Conservation (phyloP, 1,140 invertebrate species). For the Anoplophora glabripennis region DNA sequence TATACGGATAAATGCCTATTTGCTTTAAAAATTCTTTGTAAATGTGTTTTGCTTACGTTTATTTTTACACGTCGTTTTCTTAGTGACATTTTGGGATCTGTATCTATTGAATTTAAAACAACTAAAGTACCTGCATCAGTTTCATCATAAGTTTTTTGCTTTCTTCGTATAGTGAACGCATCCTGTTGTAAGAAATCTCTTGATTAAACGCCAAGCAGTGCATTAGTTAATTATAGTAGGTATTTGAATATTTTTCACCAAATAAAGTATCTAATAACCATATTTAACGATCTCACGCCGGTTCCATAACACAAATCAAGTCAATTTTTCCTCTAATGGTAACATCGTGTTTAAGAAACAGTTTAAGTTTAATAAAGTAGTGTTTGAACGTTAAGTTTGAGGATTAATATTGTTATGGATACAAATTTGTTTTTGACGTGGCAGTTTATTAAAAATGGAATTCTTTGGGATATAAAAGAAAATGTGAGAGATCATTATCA, state of each 20-base stretch:
- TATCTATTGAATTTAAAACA: conserved; percentile 1
- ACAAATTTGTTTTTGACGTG: not conserved
- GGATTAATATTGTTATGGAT: conserved; percentile 9
- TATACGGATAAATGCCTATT: conserved; percentile 13
- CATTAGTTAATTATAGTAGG: conserved; percentile 8
- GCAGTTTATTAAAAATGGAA: too few relatives aligned
- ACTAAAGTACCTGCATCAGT: conserved; percentile 3
- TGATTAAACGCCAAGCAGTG: conserved; percentile 21
- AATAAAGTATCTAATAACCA: not conserved
- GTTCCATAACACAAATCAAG: conserved; percentile 4
- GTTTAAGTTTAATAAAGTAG: conserved; percentile 5
- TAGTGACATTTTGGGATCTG: not conserved
- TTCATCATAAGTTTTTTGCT: too few relatives aligned
- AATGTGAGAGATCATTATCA: too few relatives aligned
- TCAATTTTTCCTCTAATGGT: conserved; percentile 1
- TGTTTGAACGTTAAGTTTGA: conserved; percentile 1
- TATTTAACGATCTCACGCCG: not conserved
- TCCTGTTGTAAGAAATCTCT: conserved; percentile 21
- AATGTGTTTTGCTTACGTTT: conserved; percentile 10
- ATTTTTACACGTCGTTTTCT: not conserved
- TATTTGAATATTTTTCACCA: conserved; percentile 28
- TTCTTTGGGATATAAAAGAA: too few relatives aligned
- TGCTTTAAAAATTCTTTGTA: conserved; percentile 19
- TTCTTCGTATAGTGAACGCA: not conserved
- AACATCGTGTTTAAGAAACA: conserved; percentile 1